These are phyloP conservation scores for Crotalus tigris DNA, from an alignment of 2,113 vertebrate species.

Conservation along the genomic window DNA sequence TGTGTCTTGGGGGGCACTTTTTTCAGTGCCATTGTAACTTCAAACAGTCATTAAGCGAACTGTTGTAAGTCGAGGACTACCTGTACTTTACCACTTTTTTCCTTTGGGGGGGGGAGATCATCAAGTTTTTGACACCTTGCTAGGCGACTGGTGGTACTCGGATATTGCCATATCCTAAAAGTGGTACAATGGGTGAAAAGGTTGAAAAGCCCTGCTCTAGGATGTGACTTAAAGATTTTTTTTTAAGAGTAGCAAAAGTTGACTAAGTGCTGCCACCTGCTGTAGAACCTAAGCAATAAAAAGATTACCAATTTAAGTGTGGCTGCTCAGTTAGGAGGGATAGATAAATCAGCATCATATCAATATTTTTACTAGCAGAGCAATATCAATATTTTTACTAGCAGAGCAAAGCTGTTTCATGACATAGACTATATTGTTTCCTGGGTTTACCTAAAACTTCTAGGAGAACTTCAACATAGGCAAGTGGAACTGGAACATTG, in stretches of 20 bases:
- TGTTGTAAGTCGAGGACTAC: too few species aligned
- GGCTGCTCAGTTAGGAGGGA: neutral
- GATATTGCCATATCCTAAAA: too few species aligned
- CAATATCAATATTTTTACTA: neutral
- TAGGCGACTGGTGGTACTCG: too few species aligned
- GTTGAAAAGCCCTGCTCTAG: neutral
- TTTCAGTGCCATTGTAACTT: too few species aligned
- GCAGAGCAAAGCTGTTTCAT: neutral
- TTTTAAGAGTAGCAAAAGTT: neutral
- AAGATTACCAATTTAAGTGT: neutral
- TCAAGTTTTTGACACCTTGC: too few species aligned
- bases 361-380: neutral
- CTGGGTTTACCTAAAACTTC: conserved; percentile 86
- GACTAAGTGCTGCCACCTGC: neutral
- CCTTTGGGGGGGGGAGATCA: too few species aligned
- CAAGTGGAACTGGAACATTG: conserved; percentile 80
- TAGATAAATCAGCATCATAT: neutral
- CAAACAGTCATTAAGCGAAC: too few species aligned
- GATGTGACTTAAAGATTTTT: neutral
- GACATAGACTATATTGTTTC: neutral
- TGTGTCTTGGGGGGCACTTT: too few species aligned
- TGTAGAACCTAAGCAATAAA: neutral
- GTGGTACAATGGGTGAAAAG: too few species aligned
- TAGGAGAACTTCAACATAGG: conserved; percentile 85
- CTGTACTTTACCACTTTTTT: too few species aligned